phyloP scores from a whole-genome alignment of 2,113 vertebrate genomes.

The Urocitellus parryii region DNA sequence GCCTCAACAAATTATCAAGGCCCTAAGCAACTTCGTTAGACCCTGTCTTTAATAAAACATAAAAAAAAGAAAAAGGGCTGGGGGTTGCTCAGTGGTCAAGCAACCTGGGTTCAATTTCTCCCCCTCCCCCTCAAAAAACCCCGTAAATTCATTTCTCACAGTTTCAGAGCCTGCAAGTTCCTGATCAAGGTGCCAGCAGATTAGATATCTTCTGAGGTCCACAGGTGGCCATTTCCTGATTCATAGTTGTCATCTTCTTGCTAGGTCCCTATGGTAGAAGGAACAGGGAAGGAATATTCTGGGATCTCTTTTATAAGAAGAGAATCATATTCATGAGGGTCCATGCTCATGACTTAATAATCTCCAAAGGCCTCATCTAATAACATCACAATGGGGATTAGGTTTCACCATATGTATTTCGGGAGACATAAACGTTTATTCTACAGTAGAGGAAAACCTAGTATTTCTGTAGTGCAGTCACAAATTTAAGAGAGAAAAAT shows the following conservation, averaged over 20 bases:
- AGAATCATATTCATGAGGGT: neutral
- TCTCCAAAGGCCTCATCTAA: neutral
- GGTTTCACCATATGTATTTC: neutral
- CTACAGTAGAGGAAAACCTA: neutral
- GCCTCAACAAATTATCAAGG: too few relatives aligned
- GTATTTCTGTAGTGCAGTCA: neutral
- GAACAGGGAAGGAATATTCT: neutral
- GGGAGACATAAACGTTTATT: neutral
- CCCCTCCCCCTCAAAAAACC: too few relatives aligned
- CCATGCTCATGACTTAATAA: neutral
- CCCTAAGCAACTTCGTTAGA: too few relatives aligned
- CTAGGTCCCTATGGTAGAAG: neutral
- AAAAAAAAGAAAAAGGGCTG: too few relatives aligned
- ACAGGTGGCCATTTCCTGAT: neutral
- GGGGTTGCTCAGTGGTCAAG: too few relatives aligned
- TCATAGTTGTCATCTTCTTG: neutral
- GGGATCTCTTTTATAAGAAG: neutral
- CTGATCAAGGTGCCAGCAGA: neutral
- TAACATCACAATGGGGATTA: neutral
- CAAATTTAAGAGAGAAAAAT: neutral
- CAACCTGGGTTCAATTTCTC: too few relatives aligned
- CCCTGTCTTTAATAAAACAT: too few relatives aligned
- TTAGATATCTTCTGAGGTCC: neutral
- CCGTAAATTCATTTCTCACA: neutral
- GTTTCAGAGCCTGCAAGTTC: neutral